phyloP scores from a whole-genome alignment of 35 echinoderm and acorn worm species.

The Apostichopus californicus region DNA sequence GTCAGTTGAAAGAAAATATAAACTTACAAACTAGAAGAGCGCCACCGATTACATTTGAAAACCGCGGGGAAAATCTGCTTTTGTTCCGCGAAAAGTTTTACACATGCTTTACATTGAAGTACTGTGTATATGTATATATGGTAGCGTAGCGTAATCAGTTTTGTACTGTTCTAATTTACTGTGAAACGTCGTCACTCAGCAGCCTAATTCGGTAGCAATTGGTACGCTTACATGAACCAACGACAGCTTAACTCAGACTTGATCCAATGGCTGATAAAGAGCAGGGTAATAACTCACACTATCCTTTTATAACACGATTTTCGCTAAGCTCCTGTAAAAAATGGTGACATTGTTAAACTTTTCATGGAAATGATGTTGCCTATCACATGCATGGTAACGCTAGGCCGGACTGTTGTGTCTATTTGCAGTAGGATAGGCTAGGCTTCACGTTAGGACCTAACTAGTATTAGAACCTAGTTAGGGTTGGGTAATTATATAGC shows the following conservation, averaged over 20 bases:
- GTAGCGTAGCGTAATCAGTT: too few relatives aligned
- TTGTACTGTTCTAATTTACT: too few relatives aligned
- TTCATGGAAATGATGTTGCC: not conserved
- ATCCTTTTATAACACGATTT: not conserved
- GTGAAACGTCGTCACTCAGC: not conserved
- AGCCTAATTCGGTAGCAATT: not conserved
- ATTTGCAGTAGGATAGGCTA: too few relatives aligned
- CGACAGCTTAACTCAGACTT: not conserved
- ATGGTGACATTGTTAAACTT: too few relatives aligned
- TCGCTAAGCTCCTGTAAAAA: too few relatives aligned
- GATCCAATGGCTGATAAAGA: not conserved
- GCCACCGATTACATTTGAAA: not conserved
- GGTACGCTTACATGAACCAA: not conserved
- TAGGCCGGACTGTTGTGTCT: not conserved
- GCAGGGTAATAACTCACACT: not conserved
- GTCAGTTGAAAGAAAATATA: too few relatives aligned
- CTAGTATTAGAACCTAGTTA: too few relatives aligned
- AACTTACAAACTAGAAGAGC: not conserved
- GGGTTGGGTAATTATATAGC: too few relatives aligned
- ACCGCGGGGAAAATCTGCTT: slow-evolving; percentile 41
- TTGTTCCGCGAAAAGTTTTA: slow-evolving; percentile 28
- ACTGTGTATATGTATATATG: not conserved
- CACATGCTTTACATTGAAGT: not conserved
- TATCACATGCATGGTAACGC: not conserved
- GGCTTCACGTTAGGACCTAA: too few relatives aligned